phyloP scores from a whole-genome alignment of 2,113 vertebrate genomes.

The Leiothrix lutea region DNA sequence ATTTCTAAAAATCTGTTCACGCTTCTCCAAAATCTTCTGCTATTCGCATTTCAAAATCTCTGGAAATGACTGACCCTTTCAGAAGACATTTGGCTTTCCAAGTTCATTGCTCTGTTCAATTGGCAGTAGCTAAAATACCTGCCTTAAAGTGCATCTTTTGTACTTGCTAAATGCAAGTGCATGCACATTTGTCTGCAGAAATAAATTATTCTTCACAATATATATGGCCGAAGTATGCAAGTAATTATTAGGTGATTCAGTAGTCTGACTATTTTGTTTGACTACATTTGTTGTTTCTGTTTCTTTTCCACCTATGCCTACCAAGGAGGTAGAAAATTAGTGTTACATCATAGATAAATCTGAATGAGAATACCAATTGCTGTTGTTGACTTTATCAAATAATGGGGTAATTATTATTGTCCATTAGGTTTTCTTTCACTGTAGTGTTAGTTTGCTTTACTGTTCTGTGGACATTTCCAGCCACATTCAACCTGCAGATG shows the following conservation, averaged over 20 bases:
- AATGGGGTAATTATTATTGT: not conserved
- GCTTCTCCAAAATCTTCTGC: not conserved
- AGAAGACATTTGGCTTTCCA: not conserved
- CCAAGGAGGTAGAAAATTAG: not conserved
- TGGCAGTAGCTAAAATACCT: not conserved
- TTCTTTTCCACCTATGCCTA: not conserved
- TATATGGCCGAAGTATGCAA: not conserved
- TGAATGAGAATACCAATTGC: not conserved
- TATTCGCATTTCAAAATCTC: not conserved
- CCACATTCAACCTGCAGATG: not conserved
- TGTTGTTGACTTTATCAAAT: not conserved
- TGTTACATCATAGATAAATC: not conserved
- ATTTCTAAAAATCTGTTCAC: not conserved
- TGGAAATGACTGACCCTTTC: not conserved
- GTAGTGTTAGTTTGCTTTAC: not conserved
- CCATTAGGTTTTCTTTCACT: not conserved
- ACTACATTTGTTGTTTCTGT: not conserved
- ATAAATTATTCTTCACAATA: not conserved
- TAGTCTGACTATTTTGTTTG: not conserved
- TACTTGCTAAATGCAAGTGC: not conserved
- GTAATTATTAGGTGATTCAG: not conserved
- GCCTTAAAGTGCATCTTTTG: not conserved
- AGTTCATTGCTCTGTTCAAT: not conserved
- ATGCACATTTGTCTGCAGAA: not conserved
- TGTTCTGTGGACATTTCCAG: not conserved